These are phyloP conservation scores for Stegostoma tigrinum DNA, from an alignment of 2,113 vertebrate species.

Conservation along the genomic window DNA sequence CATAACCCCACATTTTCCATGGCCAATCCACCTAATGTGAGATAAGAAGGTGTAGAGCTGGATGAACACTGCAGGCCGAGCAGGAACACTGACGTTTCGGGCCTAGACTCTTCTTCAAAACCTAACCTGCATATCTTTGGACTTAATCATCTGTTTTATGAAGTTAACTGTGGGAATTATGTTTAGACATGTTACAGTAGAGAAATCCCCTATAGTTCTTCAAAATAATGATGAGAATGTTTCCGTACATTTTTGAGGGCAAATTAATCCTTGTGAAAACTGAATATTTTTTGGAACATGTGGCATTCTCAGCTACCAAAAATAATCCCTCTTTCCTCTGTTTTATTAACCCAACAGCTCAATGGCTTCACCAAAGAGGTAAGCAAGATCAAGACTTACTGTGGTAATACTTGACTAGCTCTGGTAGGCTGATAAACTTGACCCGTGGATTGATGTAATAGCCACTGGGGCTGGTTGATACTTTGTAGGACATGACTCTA, in stretches of 20 bases:
- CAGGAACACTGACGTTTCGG: no score
- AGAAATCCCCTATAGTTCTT: background rate
- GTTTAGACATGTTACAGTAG: background rate
- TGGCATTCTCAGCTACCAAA: background rate
- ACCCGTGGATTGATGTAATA: background rate
- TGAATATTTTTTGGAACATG: background rate
- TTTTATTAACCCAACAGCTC: background rate
- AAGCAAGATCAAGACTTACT: background rate
- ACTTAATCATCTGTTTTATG: background rate
- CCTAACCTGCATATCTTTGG: background rate
- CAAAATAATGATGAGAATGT: background rate
- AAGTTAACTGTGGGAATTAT: background rate
- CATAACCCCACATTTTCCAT: no score
- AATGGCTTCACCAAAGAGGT: background rate
- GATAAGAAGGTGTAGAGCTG: no score
- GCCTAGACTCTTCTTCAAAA: no score
- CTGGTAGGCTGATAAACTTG: background rate
- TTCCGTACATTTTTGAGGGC: background rate
- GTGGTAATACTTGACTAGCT: conserved; percentile 21
- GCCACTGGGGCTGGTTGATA: background rate
- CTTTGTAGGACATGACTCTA: background rate
- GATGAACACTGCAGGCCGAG: no score
- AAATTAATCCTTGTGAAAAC: background rate
- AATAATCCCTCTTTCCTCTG: background rate
- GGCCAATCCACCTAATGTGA: no score